Evolutionary conservation across 2,797 vertebrate genomes (phyloP), one percentile per base, ranked within the genome.

Genomic region (Spea hammondii): DNA sequence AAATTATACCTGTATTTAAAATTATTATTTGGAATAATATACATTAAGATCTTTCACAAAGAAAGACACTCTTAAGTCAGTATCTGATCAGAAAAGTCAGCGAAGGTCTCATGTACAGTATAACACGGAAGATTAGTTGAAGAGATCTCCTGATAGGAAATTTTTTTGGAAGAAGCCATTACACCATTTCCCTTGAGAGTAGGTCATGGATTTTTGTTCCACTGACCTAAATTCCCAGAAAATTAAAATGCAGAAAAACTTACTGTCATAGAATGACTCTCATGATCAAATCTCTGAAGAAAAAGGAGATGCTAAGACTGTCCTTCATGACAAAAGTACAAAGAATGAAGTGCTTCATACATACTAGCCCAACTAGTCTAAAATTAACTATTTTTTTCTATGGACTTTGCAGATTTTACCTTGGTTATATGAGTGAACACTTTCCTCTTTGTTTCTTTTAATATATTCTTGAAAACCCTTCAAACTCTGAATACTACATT

Each of bases 221-320:
- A 7, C 4, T 80, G 73, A 80, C 68, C 67, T 59, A 12, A 7
- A 13, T 14, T 50, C 59, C 49, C 55, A 14, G 10, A 78, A 69
- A 62, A 57, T 4, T 73, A 62, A 76, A 47, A 65, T 64, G 10
- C 59, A 8, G 65, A 60, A 32, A 32, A 32, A 32, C 17, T 49
- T 62, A n/a, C 55, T 48, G 65, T 53, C 65, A 60, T 13, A 51
- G 65, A 64, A 60, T 48, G 14, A 53, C 11, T 32, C 57, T 74
- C 44, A 55, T 74, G 74, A 79, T 48, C 6, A 66, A 55, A 46
- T 70, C 78, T 64, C 78, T 44, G 6, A 4, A 48, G 72, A 70
- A 10, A 7, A 10, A 10, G 55, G 14, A 79, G 64, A 12, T 47
- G 17, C 57, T 65, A 64, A 13, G 57, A 53, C 71, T 64, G 14